Evolutionary conservation across 2,888 invertebrate species (phyloP), one percentile per base, ranked within the genome.

Genomic region (Phaonia tiefii): DNA sequence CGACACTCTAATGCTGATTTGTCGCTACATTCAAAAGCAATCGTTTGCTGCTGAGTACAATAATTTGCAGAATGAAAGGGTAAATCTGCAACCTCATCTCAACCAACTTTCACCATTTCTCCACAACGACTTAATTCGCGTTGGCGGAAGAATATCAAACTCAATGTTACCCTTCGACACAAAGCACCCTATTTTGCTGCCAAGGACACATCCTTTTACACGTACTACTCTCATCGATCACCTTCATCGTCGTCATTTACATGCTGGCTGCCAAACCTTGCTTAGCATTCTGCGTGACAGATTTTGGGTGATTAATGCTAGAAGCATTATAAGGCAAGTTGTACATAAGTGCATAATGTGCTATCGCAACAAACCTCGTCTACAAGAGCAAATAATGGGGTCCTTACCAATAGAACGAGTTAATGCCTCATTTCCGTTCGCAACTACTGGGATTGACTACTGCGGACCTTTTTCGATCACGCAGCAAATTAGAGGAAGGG

Each of bases 271-370:
- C n/a, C 67, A 72, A 60, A 80, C 76, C 0, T 44, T 79, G n/a
- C 37, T 51, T 22, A 78, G 71, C 25, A 75, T 81, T 31, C 26
- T 81, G n/a, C 69, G 79, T 22, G 66, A 79, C 8, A 75, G 71
- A 5, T 79, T 79, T 37, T 79, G 71, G 76, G 73, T 82, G 7
- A 49, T 75, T 10, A 46, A 69, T 39, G 73, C 60, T 11, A 69
- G 71, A 8, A 73, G 49, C 11, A 17, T 8, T 1, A 65, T 75
- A 4, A 42, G 70, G 25, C 54, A 60, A 15, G 39, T 75, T 2
- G 15, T 82, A 17, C 80, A 76, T 20, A 17, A 67, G 1, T 81
- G 78, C 42, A 78, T 78, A n/a, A 25, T 69, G 3, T 76, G 66
- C 49, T 78, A 70, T 51, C 74, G 76, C 11, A 70, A 39, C 58